Conservation (phyloP, 2,888 invertebrate species). For the Morpho achilles region DNA sequence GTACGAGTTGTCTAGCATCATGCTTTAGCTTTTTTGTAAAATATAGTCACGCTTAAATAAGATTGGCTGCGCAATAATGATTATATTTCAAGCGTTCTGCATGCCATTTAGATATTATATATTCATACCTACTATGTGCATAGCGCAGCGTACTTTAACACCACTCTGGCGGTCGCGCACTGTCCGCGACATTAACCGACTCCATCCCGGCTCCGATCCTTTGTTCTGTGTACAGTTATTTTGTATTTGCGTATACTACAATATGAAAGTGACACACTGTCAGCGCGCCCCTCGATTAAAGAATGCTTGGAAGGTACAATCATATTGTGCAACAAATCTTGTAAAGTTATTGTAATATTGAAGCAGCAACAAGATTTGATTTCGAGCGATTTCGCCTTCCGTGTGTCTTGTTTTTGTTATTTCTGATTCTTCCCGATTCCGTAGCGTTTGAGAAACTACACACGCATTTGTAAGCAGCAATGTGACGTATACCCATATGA, state of each 20-base stretch:
- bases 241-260: constrained; percentile 48
- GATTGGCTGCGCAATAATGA: constrained; percentile 80
- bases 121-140: constrained; percentile 77
- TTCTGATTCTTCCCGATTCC: constrained; percentile 52
- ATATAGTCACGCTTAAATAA: constrained; percentile 79
- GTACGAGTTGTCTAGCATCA: constrained; percentile 79
- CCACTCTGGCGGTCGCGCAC: constrained; percentile 70
- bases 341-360: constrained; percentile 78
- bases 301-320: constrained; percentile 77
- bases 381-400: constrained; percentile 70
- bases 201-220: constrained; percentile 42
- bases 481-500: neutral
- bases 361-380: constrained; percentile 73
- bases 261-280: constrained; percentile 76
- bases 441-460: constrained; percentile 69
- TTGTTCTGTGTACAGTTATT: constrained; percentile 36
- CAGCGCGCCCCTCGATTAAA: constrained; percentile 58
- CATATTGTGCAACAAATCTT: constrained; percentile 80
- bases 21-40: constrained; percentile 79
- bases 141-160: constrained; percentile 75
- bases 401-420: constrained; percentile 72
- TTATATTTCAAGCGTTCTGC: constrained; percentile 80
- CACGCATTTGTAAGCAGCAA: constrained; percentile 49
- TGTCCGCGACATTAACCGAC: constrained; percentile 55
- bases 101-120: constrained; percentile 79